A percentile compares a stretch with the other conserved stretches of the same genome.
Conservation (phyloP, 2,888 invertebrate genomes). For the Ecliptopera silaceata region DNA sequence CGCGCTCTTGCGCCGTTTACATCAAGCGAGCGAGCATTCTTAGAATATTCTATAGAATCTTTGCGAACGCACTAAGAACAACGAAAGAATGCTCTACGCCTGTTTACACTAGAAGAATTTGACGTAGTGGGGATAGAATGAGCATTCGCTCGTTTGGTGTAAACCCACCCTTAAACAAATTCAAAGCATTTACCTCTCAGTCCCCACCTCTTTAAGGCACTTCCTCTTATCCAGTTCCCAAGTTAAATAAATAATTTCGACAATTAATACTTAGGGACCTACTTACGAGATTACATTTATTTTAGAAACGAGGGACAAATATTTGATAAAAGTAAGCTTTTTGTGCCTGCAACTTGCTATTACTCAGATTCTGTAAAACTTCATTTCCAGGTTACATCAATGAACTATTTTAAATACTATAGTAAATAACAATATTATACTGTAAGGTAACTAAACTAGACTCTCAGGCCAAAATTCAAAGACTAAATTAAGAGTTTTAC, state of each 20-base stretch:
- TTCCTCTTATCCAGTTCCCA: constrained; percentile 39
- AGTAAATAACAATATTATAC: background rate
- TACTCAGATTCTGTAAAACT: no score
- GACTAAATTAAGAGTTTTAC: no score
- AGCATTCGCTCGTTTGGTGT: no score
- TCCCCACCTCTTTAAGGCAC: constrained; percentile 49
- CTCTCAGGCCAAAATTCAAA: constrained; percentile 30
- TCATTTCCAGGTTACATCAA: no score
- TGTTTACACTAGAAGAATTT: no score
- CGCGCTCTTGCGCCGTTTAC: no score
- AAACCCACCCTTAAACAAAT: constrained; percentile 9
- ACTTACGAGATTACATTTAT: background rate
- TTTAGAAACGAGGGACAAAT: background rate
- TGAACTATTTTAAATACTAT: no score
- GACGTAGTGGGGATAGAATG: no score
- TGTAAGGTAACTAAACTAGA: constrained; percentile 7
- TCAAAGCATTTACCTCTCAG: constrained; percentile 38
- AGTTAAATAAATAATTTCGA: background rate
- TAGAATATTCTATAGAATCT: no score
- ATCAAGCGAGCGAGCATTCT: no score
- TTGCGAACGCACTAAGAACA: no score
- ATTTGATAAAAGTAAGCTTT: background rate
- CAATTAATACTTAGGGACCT: background rate
- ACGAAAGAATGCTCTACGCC: no score
- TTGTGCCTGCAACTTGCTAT: constrained; percentile 1